Evolutionary conservation across 2,113 vertebrate genomes (phyloP).

Genomic region (Fulica atra): DNA sequence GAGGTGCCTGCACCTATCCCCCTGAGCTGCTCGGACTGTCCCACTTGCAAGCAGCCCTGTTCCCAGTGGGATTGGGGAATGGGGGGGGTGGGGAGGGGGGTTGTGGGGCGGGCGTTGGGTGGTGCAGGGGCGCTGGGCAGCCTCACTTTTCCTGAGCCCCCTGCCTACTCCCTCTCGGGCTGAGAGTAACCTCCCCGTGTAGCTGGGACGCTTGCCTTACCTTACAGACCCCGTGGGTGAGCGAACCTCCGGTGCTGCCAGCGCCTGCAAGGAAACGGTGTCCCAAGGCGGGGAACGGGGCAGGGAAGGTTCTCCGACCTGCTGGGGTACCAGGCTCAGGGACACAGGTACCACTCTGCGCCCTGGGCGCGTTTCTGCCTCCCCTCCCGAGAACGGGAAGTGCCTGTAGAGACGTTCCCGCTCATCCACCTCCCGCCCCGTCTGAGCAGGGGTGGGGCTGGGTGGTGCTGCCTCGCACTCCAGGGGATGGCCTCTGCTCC

Average conservation of each 20-base stretch:
- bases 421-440: not conserved
- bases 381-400: no score
- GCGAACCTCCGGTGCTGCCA: not conserved
- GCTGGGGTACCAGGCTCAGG: not conserved
- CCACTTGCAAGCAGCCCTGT: not conserved
- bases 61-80: no score
- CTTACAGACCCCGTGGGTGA: not conserved
- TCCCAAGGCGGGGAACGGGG: not conserved
- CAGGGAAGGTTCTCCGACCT: not conserved
- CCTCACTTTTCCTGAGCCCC: accelerated
- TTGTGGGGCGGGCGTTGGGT: no score
- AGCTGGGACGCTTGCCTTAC: not conserved
- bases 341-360: accelerated
- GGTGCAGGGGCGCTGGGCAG: no score
- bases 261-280: not conserved
- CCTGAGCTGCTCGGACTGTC: not conserved
- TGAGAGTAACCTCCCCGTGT: not conserved
- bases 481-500: accelerated
- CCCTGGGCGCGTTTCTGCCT: not conserved
- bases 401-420: accelerated
- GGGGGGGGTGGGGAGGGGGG: not conserved
- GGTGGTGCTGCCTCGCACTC: not conserved
- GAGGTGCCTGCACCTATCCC: not conserved
- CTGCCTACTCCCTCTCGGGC: no score
- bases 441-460: accelerated